Base-by-base conservation (phyloP, 2,888 invertebrate genomes). In the Drosophila paramelanica region DNA sequence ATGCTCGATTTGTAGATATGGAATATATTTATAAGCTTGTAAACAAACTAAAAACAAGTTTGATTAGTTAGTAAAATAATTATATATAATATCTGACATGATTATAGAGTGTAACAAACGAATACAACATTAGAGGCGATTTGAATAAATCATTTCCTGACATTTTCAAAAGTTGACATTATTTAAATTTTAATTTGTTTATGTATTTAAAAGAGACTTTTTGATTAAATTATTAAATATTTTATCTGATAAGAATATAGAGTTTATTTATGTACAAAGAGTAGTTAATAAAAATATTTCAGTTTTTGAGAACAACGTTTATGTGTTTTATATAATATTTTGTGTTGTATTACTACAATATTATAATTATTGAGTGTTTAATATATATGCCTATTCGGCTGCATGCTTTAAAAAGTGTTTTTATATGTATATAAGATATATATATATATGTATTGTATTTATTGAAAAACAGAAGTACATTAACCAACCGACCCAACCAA, bases 41-140 rank as follows among this genome's bases (percentile, higher is more conserved):
- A 55, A 61, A 58, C 77, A 65, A 50, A 59, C 31, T 43, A 36
- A 51, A 61, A n/a, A 33, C 20, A 56, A 7, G 23, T 33, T 20
- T 43, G 31, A 64, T 56, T 47, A 49, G 17, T 46, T 42, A 11
- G 23, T 36, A 5, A n/a, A 43, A 57, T 53, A 50, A 51, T 33
- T 57, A 45, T 20, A 66, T 23, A 57, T 31, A 20, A 52, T 45
- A 31, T 31, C 38, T 10, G 17, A 23, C 10, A 10, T 59, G 27
- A 27, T 17, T 20, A 52, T 33, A 41, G 31, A 25, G 7, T 39
- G 14, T 33, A 38, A 8, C 13, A 50, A 2, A 2, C 1, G 11
- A 25, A 20, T n/a, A 31, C 6, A 33, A 14, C 4, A 38, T 57
- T 38, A 4, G 31, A 10, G 31, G 4, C 36, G 5, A 36, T 33